Conservation (phyloP, 2,888 invertebrate genomes). For the Ophion ellenae region DNA sequence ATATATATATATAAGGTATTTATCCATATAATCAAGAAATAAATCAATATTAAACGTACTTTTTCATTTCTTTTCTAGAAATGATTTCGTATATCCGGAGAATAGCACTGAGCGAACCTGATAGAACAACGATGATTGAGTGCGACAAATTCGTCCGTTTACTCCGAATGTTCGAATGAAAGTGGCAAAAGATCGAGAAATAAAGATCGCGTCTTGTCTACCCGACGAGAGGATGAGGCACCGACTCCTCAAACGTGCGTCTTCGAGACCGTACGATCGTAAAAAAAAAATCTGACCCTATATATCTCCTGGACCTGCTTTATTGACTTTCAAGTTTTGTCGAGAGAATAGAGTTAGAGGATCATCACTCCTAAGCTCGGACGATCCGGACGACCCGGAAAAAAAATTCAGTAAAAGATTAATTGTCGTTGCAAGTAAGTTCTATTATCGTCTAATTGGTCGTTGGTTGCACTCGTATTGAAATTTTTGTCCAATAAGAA, state of each 20-base stretch:
- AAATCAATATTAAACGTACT: constrained; percentile 6
- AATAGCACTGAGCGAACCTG: constrained; percentile 10
- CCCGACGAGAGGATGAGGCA: constrained; percentile 5
- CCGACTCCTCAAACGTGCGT: background rate
- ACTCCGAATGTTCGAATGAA: constrained; percentile 1
- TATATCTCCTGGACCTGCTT: no score
- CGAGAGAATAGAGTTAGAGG: constrained; percentile 5
- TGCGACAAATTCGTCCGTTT: constrained; percentile 2
- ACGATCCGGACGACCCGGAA: constrained; percentile 1
- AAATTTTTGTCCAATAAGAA: constrained; percentile 4
- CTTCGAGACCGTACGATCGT: constrained; percentile 7
- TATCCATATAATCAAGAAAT: constrained; percentile 9
- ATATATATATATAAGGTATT: no score
- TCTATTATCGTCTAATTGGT: background rate
- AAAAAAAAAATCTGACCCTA: no score
- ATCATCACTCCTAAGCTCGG: constrained; percentile 4
- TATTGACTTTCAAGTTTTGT: constrained; percentile 1
- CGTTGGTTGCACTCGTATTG: constrained; percentile 5
- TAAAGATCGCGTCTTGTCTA: constrained; percentile 8
- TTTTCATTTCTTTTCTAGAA: constrained; percentile 5
- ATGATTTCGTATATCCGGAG: constrained; percentile 10
- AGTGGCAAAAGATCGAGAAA: constrained; percentile 10
- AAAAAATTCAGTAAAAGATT: constrained; percentile 6
- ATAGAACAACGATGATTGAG: constrained; percentile 7
- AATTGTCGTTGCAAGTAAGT: constrained; percentile 4